These are phyloP conservation scores for Argynnis bischoffii DNA, from an alignment of 2,888 invertebrate genomes.

Conservation along the genomic window DNA sequence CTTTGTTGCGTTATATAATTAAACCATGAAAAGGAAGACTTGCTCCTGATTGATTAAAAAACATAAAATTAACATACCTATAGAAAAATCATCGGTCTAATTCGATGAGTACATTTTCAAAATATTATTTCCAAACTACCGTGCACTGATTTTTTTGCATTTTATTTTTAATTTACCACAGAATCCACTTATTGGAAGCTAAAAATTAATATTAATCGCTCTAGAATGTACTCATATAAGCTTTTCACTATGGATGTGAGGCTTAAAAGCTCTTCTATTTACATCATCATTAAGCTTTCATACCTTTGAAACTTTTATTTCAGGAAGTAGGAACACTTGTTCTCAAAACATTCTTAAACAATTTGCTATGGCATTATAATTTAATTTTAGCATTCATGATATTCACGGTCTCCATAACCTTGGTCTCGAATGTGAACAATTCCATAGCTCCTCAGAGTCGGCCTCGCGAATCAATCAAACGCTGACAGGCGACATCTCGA, in stretches of 20 bases:
- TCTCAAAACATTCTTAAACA: too few species aligned
- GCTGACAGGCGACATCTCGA: slow-evolving; percentile 58
- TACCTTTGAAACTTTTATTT: too few species aligned
- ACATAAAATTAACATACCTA: slow-evolving; percentile 24
- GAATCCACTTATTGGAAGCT: too few species aligned
- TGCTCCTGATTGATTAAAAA: slow-evolving; percentile 42
- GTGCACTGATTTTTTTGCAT: background rate
- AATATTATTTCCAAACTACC: background rate
- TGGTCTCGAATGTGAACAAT: slow-evolving; percentile 58
- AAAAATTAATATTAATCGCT: too few species aligned
- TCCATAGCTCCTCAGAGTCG: slow-evolving; percentile 53
- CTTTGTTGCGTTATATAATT: slow-evolving; percentile 47
- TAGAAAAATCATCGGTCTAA: background rate
- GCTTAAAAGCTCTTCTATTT: too few species aligned
- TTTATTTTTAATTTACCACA: too few species aligned
- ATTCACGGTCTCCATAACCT: slow-evolving; percentile 39
- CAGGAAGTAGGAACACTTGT: too few species aligned
- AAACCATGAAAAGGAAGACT: slow-evolving; percentile 45
- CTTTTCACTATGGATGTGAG: too few species aligned
- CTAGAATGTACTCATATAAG: too few species aligned
- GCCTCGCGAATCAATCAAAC: slow-evolving; percentile 70
- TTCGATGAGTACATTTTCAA: background rate
- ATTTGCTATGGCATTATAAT: too few species aligned
- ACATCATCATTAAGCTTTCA: too few species aligned
- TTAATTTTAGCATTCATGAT: background rate